Evolutionary conservation across 1,140 invertebrate genomes (phyloP).

Genomic region (Drosophila biarmipes): DNA sequence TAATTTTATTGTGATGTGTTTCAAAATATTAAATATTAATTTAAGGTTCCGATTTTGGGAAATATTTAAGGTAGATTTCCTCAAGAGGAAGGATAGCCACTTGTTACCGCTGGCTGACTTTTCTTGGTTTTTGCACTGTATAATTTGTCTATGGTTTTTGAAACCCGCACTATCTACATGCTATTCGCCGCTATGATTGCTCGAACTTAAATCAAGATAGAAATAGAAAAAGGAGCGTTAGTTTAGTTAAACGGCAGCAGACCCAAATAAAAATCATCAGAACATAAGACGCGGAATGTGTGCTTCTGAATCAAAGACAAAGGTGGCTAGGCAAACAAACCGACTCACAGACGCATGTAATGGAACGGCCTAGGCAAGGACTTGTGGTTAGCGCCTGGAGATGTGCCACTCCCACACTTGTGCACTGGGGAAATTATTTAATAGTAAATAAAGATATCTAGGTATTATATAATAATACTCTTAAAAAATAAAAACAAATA

Average conservation of each 20-base stretch:
- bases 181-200: no score
- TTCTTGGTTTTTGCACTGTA: no score
- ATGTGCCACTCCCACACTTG: slow-evolving; percentile 47
- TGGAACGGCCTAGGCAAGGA: slow-evolving; percentile 70
- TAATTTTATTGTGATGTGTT: not conserved
- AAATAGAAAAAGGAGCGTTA: no score
- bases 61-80: not conserved
- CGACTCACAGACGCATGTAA: slow-evolving; percentile 54
- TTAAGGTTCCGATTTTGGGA: no score
- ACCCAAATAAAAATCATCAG: slow-evolving; percentile 70
- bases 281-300: slow-evolving; percentile 74
- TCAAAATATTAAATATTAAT: no score
- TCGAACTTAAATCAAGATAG: no score
- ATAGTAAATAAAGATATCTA: no score
- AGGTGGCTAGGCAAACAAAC: slow-evolving; percentile 54
- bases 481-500: no score
- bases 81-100: not conserved
- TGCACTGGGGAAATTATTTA: not conserved
- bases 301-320: slow-evolving; percentile 79
- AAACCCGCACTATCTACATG: no score
- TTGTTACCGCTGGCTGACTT: slow-evolving; percentile 17
- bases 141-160: no score
- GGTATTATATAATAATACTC: no score
- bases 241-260: slow-evolving; percentile 76
- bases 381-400: slow-evolving; percentile 76